A percentile compares a stretch with the other conserved stretches of the same genome.
phyloP scores from a whole-genome alignment of 2,113 vertebrate species.

The Chlorocebus sabaeus region DNA sequence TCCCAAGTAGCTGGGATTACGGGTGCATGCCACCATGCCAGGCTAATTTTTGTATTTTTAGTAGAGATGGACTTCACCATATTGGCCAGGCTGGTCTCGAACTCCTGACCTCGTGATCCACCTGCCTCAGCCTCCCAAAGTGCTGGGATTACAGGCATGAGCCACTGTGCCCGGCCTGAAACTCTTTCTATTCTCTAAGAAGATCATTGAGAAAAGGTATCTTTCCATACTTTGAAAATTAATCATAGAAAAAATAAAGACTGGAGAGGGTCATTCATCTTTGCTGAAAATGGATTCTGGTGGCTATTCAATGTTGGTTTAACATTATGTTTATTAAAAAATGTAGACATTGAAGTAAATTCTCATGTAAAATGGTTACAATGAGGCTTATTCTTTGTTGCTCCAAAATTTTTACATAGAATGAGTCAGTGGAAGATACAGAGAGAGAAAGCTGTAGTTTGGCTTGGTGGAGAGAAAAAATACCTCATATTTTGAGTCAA shows the following conservation, averaged over 20 bases:
- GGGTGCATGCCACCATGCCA: too few species aligned
- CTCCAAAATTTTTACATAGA: neutral
- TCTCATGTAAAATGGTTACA: neutral
- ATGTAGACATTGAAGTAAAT: neutral
- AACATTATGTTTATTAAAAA: conserved; percentile 32
- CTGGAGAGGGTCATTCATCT: neutral
- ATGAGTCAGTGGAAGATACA: neutral
- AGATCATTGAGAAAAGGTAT: conserved; percentile 27
- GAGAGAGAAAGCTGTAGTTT: neutral
- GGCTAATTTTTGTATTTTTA: too few species aligned
- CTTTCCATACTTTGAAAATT: conserved; percentile 5
- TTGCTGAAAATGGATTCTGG: neutral
- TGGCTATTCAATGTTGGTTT: neutral
- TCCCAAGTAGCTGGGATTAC: too few species aligned
- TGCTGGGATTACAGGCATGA: too few species aligned
- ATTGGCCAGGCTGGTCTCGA: too few species aligned
- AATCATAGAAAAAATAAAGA: conserved; percentile 34
- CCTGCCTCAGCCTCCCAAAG: too few species aligned
- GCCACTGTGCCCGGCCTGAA: too few species aligned
- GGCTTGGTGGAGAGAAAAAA: neutral
- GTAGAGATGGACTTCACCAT: too few species aligned
- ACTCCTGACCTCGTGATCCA: too few species aligned
- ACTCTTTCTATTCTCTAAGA: conserved; percentile 42
- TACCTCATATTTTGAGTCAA: neutral
- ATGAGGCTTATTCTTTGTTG: neutral